Evolutionary conservation across 2,888 invertebrate genomes (phyloP).

Genomic region (Rotaria magnacalcarata): DNA sequence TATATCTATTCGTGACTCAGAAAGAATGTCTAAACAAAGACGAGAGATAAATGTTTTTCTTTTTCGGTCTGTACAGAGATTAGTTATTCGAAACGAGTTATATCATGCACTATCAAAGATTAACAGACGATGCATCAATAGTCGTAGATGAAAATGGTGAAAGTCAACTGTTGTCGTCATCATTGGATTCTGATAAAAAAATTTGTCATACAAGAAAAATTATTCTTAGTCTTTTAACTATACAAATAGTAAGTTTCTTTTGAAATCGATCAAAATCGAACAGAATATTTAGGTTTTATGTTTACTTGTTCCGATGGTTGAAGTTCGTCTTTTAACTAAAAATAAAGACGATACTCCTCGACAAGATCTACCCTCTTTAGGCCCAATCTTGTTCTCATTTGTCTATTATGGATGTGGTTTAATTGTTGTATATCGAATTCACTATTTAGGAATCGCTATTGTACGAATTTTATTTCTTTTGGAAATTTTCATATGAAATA

Average conservation of each 20-base stretch:
- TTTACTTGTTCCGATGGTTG: not conserved
- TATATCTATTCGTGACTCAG: not conserved
- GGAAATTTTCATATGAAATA: not conserved
- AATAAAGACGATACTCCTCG: not conserved
- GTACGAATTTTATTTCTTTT: not conserved
- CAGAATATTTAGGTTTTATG: not conserved
- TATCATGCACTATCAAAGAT: not conserved
- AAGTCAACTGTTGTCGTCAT: not conserved
- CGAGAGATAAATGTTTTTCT: not conserved
- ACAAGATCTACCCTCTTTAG: not conserved
- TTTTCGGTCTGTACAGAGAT: too few relatives aligned
- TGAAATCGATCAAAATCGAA: not conserved
- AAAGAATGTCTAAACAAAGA: not conserved
- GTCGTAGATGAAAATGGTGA: not conserved
- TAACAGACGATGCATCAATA: not conserved
- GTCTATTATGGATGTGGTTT: not conserved
- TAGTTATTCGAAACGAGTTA: not conserved
- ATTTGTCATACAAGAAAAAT: not conserved
- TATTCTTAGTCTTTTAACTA: not conserved
- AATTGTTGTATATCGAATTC: not conserved
- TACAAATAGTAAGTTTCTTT: not conserved
- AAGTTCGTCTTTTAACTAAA: not conserved
- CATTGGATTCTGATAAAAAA: not conserved
- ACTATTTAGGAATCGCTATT: not conserved
- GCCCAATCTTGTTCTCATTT: not conserved